Evolutionary conservation across 2,888 invertebrate species (phyloP).

Genomic region (Pristionchus japonicus): DNA sequence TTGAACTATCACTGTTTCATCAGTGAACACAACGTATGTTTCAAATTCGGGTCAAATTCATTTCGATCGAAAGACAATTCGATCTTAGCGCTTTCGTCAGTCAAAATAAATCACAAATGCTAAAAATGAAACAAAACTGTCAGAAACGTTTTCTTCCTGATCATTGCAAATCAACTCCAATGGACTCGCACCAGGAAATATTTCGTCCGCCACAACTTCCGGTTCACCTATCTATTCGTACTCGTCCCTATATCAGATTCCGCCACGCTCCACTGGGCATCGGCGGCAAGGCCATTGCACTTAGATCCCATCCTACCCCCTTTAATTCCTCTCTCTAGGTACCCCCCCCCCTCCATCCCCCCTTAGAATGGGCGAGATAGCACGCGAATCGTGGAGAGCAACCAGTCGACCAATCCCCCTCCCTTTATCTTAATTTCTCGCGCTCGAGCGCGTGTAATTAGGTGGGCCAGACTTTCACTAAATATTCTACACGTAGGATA

Average conservation of each 20-base stretch:
- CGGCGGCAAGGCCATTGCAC: not conserved
- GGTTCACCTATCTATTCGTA: not conserved
- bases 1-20: too few relatives aligned
- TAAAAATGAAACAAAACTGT: too few relatives aligned
- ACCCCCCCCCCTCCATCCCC: not conserved
- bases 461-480: too few relatives aligned
- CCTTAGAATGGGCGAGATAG: not conserved
- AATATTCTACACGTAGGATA: too few relatives aligned
- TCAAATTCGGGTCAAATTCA: too few relatives aligned
- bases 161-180: too few relatives aligned
- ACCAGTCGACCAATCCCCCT: not conserved
- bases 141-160: too few relatives aligned
- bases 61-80: too few relatives aligned
- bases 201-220: not conserved
- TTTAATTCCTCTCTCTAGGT: not conserved
- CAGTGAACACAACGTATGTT: too few relatives aligned
- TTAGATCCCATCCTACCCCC: not conserved
- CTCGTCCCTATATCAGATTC: not conserved
- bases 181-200: too few relatives aligned
- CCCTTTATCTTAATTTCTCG: not conserved
- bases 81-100: too few relatives aligned
- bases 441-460: not conserved
- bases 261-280: not conserved
- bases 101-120: too few relatives aligned
- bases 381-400: not conserved